Percentiles rank a stretch among this genome's conserved stretches.
Evolutionary conservation across 64 coral and sea anemone genomes (phyloP).

Genomic region (Dendronephthya gigantea): DNA sequence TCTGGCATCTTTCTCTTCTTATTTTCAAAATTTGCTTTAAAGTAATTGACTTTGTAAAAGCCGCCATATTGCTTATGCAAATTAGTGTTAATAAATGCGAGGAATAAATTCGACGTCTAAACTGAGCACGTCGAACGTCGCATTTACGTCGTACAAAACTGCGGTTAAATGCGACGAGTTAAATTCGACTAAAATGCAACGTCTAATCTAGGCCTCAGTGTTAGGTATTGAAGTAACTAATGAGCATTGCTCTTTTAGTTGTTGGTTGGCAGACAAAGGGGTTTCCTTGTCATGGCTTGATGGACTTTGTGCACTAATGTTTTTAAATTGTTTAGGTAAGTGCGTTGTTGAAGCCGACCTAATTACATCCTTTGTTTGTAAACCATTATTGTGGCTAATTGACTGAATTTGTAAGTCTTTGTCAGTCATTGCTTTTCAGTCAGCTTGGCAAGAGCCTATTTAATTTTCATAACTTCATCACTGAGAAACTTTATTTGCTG

Average conservation of each 20-base stretch:
- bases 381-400: not conserved
- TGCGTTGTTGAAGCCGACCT: not conserved
- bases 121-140: too few relatives aligned
- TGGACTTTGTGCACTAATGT: not conserved
- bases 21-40: too few relatives aligned
- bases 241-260: not conserved
- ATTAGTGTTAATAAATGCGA: too few relatives aligned
- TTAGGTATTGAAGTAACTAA: not conserved
- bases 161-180: too few relatives aligned
- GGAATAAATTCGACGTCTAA: too few relatives aligned
- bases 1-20: too few relatives aligned
- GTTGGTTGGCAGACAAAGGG: not conserved
- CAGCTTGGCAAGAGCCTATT: not conserved
- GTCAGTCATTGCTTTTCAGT: not conserved
- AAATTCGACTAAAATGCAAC: too few relatives aligned
- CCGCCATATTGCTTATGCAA: too few relatives aligned
- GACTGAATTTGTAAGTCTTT: not conserved
- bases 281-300: not conserved
- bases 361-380: not conserved
- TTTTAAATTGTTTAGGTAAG: not conserved
- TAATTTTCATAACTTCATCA: conserved; percentile 2
- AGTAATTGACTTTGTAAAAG: too few relatives aligned
- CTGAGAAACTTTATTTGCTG: not conserved
- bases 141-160: too few relatives aligned
- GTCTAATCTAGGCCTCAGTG: too few relatives aligned